Evolutionary conservation across 92 coral and sea anemone species (phyloP), one percentile per base, ranked within the genome.

Genomic region (Hydrozoanthus gracilis): DNA sequence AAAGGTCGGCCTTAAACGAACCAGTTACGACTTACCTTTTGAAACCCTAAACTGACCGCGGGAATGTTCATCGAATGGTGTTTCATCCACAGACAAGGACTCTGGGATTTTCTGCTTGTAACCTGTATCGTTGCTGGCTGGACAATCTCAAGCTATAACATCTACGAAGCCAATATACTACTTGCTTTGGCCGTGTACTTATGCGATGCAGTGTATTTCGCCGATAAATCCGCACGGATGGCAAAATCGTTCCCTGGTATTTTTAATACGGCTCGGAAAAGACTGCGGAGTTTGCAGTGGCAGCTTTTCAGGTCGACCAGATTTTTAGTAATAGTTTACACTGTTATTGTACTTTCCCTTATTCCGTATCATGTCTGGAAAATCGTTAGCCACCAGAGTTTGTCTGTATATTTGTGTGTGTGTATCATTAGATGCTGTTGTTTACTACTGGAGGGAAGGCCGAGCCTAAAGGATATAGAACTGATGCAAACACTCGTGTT

Each of bases 131-230:
- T 68, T 7, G 51, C 71, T 1, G 92, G 92, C 3, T 90, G 87
- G 70, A 73, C 13, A 15, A 82, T 83, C 45, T 73, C 87, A 14
- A 74, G 82, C 11, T 39, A 79, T 18, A 90, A 72, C 62, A 58
- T 35, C 7, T 64, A 54, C 54, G 72, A 74, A 46, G 16, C 79
- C 5, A 86, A 79, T 35, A 52, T 90, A 56, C 50, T 73, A 15
- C 79, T 80, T 35, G 90, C 87, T 7, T 75, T 79, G 92, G 0
- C 87, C 49, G 90, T 90, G 15, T 90, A 77, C 66, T n/a, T 86
- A 67, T 90, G 92, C 18, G 92, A 90, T 75, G 79, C 83, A 51
- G 46, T 90, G 17, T 90, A 79, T 9, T 44, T 61, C 17, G 67
- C 76, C 46, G 90, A 90, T 16, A 51, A 75, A 58, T 75, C 84